Base-by-base conservation (phyloP, 2,888 invertebrate species). In the Boloria euphrosyne region DNA sequence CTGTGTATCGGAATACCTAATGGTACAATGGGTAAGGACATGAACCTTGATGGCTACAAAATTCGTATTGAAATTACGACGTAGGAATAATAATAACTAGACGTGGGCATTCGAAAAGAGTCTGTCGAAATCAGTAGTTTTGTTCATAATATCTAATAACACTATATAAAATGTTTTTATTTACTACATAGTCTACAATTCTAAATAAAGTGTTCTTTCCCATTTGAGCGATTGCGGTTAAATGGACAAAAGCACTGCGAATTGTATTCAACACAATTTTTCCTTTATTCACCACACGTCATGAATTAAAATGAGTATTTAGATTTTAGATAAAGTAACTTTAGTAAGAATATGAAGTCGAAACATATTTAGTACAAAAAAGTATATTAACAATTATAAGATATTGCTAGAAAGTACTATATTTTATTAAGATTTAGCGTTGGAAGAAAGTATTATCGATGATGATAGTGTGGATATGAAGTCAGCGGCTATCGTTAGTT, bases 31-130 rank as follows among this genome's bases (percentile, higher is more conserved):
- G 85, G 82, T 87, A 89, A 87, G 89, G 89, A 89, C 87, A 80
- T 79, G 86, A 83, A 86, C 91, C 89, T 91, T 90, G 89, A 87
- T 90, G 84, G 86, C 84, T 83, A 87, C 87, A 86, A 91, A 92
- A 91, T 87, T 85, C 89, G 89, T 87, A 89, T 87, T 81, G 87
- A 84, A 85, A 85, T 74, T 79, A 92, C 91, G 89, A 78, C 80
- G 79, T 76, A 83, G 74, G 92, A 90, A 92, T 92, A 92, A 88
- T 84, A 91, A 90, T 84, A 82, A 74, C 78, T 83, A 75, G 82
- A 79, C 81, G 82, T 70, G 82, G 80, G 76, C 79, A 80, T 82
- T 85, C 82, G 78, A 90, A 90, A 90, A 90, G 90, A 85, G 82
- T 75, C 75, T 71, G 69, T 62, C 52, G 65, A 51, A 64, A 62